Base-by-base conservation (phyloP, 2,888 invertebrate species). In the Diplazon laetatorius region DNA sequence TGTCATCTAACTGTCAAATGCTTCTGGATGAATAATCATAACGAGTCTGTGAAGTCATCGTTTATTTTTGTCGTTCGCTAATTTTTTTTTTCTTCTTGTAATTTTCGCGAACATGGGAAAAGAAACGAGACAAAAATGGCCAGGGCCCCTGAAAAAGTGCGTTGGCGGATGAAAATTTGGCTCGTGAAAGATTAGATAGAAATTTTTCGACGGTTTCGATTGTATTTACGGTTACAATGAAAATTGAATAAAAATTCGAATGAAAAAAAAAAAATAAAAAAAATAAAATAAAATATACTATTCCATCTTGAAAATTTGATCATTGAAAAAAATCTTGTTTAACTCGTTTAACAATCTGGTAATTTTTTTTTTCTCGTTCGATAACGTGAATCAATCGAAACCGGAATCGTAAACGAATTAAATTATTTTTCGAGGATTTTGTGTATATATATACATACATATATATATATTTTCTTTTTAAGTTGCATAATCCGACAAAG, bases 381-480 rank as follows among this genome's bases (percentile, higher is more conserved):
- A n/a, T 52, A 52, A 30, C 30, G 8, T 14, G 30, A 52, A 55
- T 30, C 30, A 55, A 55, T 55, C 55, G 35, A 14, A 55, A 30
- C 14, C 14, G 30, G 6, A 55, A 9, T 0, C 18, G 20, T 10
- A 8, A 30, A 30, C 1, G 6, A 55, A 30, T n/a, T 14, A 55
- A 1, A 55, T 30, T 30, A n/a, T 5, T 55, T 30, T 52, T 52
- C n/a, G 22, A 12, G 4, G 4, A 1, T 30, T 35, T n/a, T n/a
- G n/a, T n/a, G n/a, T n/a, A n/a, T 4, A n/a, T 25, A 50, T 50
- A 0, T 25, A 50, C 50, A 6, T 25, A 1, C 12, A 35, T 35
- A 5, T 30, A 30, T 30, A 5, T 30, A 30, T 2, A 5, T 30
- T 30, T 6, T 30, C 30, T 30, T 30, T 30, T 30, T 30, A 5